These are phyloP conservation scores for Tor tambroides DNA, from an alignment of 2,113 vertebrate genomes.

Conservation along the genomic window DNA sequence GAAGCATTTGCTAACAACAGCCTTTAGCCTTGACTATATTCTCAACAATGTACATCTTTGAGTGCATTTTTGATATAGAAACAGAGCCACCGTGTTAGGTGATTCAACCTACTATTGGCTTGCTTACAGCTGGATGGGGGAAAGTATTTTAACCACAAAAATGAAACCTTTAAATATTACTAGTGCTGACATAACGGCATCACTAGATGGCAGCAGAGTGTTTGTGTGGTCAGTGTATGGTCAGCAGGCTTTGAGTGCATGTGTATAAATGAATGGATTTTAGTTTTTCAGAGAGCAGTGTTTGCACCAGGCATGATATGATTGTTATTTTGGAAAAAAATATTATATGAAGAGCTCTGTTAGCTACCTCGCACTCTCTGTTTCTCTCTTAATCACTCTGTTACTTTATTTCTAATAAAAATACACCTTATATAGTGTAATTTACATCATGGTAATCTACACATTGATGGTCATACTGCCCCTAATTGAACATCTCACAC, in stretches of 20 bases:
- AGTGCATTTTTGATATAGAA: not conserved
- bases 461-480: not conserved
- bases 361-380: not conserved
- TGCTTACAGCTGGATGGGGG: not conserved
- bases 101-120: not conserved
- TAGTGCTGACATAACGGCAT: not conserved
- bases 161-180: not conserved
- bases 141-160: not conserved
- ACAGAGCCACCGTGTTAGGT: not conserved
- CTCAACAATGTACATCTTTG: not conserved
- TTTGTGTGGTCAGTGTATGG: not conserved
- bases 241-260: not conserved
- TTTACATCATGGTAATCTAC: not conserved
- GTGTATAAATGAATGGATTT: conserved; percentile 5
- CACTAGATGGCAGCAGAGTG: conserved; percentile 71
- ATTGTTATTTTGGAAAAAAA: conserved; percentile 20
- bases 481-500: no score
- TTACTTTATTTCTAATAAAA: not conserved
- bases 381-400: not conserved
- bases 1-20: not conserved
- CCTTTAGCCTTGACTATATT: not conserved
- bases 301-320: conserved; percentile 21
- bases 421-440: not conserved
- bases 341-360: conserved; percentile 12
- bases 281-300: not conserved